Evolutionary conservation across 2,113 vertebrate genomes (phyloP).

Genomic region (Cryptomyrus ogoouensis): DNA sequence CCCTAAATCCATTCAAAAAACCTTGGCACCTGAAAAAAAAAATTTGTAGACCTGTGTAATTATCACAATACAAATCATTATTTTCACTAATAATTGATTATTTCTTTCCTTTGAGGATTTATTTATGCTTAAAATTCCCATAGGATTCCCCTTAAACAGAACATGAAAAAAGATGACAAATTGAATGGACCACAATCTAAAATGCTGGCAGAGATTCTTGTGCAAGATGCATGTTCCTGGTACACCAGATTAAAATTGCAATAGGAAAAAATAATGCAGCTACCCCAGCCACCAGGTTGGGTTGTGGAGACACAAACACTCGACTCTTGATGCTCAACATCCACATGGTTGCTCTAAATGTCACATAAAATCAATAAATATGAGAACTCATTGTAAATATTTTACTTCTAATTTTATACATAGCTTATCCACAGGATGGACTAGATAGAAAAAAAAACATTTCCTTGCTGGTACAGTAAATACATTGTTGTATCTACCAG

Average conservation of each 20-base stretch:
- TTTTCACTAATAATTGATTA: no score
- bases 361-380: neutral
- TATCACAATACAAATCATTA: no score
- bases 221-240: neutral
- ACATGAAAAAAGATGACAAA: no score
- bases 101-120: no score
- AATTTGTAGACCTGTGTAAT: no score
- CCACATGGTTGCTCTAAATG: neutral
- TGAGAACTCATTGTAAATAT: neutral
- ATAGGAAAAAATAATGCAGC: neutral
- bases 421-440: neutral
- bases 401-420: neutral
- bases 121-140: no score
- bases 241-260: neutral
- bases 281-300: neutral
- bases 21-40: no score
- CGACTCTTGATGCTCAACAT: neutral
- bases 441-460: neutral
- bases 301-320: neutral
- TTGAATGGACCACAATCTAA: no score
- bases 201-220: no score
- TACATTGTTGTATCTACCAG: neutral
- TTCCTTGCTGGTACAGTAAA: neutral
- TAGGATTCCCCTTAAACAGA: no score
- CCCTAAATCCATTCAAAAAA: no score